Conservation (phyloP, 2,113 vertebrate genomes). For the Vidua chalybeata region DNA sequence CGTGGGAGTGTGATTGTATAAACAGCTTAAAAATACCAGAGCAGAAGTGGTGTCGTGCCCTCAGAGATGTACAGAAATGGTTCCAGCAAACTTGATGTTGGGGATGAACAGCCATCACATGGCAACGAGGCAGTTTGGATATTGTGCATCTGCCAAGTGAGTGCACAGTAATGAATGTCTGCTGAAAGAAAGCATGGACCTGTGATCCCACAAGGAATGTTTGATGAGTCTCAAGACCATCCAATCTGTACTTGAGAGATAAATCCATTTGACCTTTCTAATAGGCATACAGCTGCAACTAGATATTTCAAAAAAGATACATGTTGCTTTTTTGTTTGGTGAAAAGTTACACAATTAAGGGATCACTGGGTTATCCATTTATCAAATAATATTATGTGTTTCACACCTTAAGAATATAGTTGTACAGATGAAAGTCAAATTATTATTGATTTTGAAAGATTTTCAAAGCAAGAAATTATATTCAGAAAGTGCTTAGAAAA, state of each 20-base stretch:
- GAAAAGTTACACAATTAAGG: not conserved
- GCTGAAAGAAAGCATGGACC: not conserved
- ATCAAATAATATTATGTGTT: not conserved
- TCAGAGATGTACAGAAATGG: not conserved
- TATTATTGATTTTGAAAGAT: not conserved
- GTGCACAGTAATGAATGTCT: not conserved
- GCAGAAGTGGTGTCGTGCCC: not conserved
- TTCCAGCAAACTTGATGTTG: not conserved
- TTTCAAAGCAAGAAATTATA: not conserved
- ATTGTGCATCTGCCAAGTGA: not conserved
- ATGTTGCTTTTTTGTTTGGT: not conserved
- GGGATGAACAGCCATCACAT: not conserved
- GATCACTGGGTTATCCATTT: not conserved
- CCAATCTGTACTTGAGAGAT: not conserved
- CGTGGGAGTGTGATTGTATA: not conserved
- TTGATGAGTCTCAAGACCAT: not conserved
- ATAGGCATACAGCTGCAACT: not conserved
- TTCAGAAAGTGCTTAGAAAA: not conserved
- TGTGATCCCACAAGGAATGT: not conserved
- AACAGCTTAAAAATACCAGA: not conserved
- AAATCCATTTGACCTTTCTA: conserved; percentile 10
- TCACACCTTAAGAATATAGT: not conserved
- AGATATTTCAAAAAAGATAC: not conserved
- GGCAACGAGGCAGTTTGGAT: not conserved
- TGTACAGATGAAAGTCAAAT: not conserved